These are phyloP conservation scores for Cossypha dichroa DNA, from an alignment of 2,797 vertebrate genomes.

Conservation along the genomic window DNA sequence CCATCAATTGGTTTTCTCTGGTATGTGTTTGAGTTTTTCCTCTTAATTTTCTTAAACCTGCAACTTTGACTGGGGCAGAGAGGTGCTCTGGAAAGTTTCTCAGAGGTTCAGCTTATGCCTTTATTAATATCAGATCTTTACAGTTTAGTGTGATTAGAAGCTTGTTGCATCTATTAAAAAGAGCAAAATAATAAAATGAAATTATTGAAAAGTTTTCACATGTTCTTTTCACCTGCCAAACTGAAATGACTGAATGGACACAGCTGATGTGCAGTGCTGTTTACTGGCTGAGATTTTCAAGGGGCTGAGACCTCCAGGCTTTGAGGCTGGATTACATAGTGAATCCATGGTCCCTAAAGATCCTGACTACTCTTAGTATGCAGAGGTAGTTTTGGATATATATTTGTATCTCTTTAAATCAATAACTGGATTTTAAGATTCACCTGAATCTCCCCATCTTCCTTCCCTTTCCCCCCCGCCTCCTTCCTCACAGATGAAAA, in stretches of 20 bases:
- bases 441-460: neutral
- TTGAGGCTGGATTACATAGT: neutral
- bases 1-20: neutral
- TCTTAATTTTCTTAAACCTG: neutral
- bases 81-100: neutral
- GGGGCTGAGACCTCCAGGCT: neutral
- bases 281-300: neutral
- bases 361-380: neutral
- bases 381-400: neutral
- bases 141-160: neutral
- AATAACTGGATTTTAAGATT: neutral
- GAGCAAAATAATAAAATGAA: neutral
- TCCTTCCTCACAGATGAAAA: neutral
- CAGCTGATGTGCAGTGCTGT: neutral
- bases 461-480: neutral
- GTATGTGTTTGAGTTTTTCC: constrained; percentile 13
- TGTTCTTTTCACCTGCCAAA: neutral
- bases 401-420: neutral
- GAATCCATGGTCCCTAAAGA: neutral
- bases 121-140: neutral
- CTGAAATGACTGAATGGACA: neutral
- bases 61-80: neutral
- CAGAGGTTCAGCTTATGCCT: neutral
- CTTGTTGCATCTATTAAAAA: neutral
- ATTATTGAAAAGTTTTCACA: neutral